phyloP scores from a whole-genome alignment of 2,797 vertebrate species.

The Sebastes nivosus region DNA sequence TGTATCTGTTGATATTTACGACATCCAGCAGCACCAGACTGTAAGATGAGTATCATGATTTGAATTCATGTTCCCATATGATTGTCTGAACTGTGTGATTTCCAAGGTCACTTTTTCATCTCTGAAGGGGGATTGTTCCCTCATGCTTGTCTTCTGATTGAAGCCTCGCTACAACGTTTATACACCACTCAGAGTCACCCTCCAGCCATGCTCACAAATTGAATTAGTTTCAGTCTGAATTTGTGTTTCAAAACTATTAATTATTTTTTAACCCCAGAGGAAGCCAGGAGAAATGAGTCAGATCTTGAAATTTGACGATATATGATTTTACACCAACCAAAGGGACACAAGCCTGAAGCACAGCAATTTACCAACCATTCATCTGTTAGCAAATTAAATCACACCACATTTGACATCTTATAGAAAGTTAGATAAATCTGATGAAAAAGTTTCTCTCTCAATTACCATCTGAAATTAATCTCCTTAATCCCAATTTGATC shows the following conservation, averaged over 20 bases:
- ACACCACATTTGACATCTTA: constrained; percentile 77
- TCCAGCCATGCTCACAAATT: constrained; percentile 76
- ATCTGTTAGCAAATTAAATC: constrained; percentile 82
- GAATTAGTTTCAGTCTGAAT: constrained; percentile 81
- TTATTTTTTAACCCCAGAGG: constrained; percentile 81
- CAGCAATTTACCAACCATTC: constrained; percentile 78
- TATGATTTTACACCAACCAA: constrained; percentile 71
- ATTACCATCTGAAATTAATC: constrained; percentile 84
- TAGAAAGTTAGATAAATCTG: constrained; percentile 81
- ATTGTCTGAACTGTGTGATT: constrained; percentile 32
- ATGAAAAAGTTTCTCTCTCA: constrained; percentile 81
- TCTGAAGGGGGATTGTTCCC: constrained; percentile 45
- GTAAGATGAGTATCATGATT: background rate
- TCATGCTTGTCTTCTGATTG: constrained; percentile 54
- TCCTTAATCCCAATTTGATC: constrained; percentile 84
- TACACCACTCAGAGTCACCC: constrained; percentile 60
- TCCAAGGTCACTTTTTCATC: constrained; percentile 59
- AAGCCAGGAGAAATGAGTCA: constrained; percentile 74
- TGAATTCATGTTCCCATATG: constrained; percentile 13
- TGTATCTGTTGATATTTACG: constrained; percentile 17
- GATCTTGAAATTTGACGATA: constrained; percentile 73
- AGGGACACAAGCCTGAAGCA: constrained; percentile 75
- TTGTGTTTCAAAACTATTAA: constrained; percentile 81
- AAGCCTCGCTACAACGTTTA: constrained; percentile 57
- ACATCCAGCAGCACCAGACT: background rate